Evolutionary conservation across 2,113 vertebrate species (phyloP).

Genomic region (Murina feae): DNA sequence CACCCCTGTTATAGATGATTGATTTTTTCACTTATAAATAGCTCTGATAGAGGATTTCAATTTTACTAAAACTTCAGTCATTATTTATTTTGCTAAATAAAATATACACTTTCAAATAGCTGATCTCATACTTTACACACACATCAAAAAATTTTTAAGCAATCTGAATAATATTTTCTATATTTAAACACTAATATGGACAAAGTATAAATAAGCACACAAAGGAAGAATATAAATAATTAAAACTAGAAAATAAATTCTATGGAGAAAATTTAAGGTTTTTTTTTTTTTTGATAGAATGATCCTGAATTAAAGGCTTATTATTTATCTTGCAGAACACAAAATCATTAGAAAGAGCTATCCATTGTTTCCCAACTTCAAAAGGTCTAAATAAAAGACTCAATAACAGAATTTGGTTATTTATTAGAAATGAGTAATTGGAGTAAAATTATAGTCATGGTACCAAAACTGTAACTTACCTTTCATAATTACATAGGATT

Average conservation of each 20-base stretch:
- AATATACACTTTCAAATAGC: background rate
- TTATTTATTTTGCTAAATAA: constrained; percentile 27
- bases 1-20: background rate
- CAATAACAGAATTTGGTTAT: background rate
- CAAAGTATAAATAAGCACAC: background rate
- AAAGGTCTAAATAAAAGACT: constrained; percentile 22
- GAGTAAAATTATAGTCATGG: background rate
- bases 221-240: constrained; percentile 1
- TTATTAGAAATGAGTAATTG: constrained; percentile 15
- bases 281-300: background rate
- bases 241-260: constrained; percentile 14
- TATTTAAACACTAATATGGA: background rate
- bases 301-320: background rate
- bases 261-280: background rate
- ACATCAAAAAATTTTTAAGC: background rate
- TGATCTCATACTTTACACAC: background rate
- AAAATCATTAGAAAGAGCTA: background rate
- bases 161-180: constrained; percentile 18
- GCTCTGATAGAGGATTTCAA: background rate
- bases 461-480: constrained; percentile 10
- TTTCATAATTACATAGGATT: constrained; percentile 18
- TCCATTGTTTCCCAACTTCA: background rate
- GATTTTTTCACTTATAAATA: constrained; percentile 35
- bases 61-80: constrained; percentile 19
- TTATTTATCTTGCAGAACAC: background rate